Percentiles rank a stretch among this genome's conserved stretches.
Evolutionary conservation across 2,888 invertebrate genomes (phyloP).

Genomic region (Phengaris alcon): DNA sequence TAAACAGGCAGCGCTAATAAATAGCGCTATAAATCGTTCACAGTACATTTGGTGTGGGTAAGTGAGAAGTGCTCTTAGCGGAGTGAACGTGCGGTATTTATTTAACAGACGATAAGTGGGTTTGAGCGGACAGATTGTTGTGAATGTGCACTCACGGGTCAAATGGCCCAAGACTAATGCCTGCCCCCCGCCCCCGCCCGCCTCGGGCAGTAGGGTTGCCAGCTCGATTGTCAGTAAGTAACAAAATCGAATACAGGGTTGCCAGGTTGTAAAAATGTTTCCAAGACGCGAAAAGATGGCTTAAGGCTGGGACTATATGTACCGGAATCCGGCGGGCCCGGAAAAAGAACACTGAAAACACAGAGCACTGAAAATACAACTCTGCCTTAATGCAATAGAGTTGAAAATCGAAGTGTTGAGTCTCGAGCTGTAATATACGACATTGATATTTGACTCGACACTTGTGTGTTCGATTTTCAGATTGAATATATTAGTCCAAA

Average conservation of each 20-base stretch:
- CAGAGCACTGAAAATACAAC: too few relatives aligned
- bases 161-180: slow-evolving; percentile 74
- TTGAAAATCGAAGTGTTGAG: too few relatives aligned
- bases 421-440: too few relatives aligned
- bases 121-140: slow-evolving; percentile 47
- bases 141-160: slow-evolving; percentile 64
- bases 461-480: too few relatives aligned
- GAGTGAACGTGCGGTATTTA: slow-evolving; percentile 74
- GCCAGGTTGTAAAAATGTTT: background rate
- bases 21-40: slow-evolving; percentile 46
- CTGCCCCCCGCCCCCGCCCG: slow-evolving; percentile 30
- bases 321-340: too few relatives aligned
- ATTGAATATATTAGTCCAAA: too few relatives aligned
- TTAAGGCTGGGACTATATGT: too few relatives aligned
- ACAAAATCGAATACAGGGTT: background rate
- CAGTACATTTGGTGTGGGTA: slow-evolving; percentile 61
- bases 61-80: slow-evolving; percentile 74
- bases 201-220: background rate
- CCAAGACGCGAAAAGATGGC: too few relatives aligned
- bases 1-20: slow-evolving; percentile 50
- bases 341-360: too few relatives aligned
- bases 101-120: slow-evolving; percentile 64
- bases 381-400: too few relatives aligned
- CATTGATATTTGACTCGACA: too few relatives aligned
- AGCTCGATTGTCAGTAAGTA: too few relatives aligned